These are phyloP conservation scores for Erythrocercus mccallii DNA, from an alignment of 2,113 vertebrate species.

Conservation along the genomic window DNA sequence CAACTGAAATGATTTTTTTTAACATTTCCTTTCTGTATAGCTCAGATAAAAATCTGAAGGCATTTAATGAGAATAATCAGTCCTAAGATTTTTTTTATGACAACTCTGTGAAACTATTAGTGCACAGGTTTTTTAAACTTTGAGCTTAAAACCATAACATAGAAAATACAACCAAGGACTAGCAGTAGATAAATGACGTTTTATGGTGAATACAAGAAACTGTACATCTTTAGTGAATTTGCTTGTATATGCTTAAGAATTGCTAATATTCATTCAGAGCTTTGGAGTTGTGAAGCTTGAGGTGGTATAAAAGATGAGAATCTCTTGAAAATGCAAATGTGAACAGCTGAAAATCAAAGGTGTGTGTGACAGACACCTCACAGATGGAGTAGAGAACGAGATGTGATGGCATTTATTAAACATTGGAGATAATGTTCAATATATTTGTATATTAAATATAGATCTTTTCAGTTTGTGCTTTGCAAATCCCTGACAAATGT, in stretches of 20 bases:
- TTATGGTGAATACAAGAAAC: not conserved
- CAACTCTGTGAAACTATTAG: not conserved
- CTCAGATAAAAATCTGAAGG: not conserved
- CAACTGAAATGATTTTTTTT: not conserved
- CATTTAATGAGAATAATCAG: not conserved
- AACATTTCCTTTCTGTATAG: not conserved
- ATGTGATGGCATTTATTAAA: not conserved
- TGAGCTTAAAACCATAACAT: not conserved
- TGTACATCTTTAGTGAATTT: not conserved
- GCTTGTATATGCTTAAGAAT: not conserved
- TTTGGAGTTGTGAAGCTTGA: not conserved
- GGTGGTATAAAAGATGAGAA: not conserved
- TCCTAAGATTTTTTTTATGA: not conserved
- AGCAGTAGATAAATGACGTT: not conserved
- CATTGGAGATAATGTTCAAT: not conserved
- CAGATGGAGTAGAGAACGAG: not conserved
- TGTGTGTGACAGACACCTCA: fast-evolving
- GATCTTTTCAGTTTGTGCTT: not conserved
- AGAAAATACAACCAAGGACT: not conserved
- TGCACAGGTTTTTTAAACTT: not conserved
- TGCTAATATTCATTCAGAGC: not conserved
- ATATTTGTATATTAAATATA: not conserved
- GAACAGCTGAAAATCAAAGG: not conserved
- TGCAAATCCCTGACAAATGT: not conserved
- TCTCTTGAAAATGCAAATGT: not conserved